Percentiles rank a stretch among this genome's conserved stretches.
These are phyloP conservation scores for Bucco capensis DNA, from an alignment of 2,113 vertebrate species.

Conservation along the genomic window DNA sequence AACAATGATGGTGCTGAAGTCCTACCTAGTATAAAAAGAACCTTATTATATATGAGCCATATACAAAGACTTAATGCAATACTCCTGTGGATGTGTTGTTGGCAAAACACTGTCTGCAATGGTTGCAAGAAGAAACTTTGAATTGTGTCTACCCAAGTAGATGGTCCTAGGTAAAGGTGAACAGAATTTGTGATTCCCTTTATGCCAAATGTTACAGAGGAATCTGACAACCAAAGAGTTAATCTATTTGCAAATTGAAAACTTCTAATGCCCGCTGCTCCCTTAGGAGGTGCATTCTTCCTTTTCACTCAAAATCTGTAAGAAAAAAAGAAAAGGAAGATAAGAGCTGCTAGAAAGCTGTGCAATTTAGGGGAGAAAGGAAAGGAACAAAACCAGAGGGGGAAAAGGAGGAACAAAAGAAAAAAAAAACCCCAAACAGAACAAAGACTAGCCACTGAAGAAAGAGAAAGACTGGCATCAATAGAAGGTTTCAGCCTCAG, in stretches of 20 bases:
- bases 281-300: neutral
- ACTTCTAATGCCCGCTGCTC: neutral
- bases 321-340: neutral
- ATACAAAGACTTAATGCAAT: neutral
- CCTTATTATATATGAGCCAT: neutral
- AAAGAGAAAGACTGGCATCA: conserved; percentile 6
- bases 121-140: neutral
- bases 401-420: conserved; percentile 5
- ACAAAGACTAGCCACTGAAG: neutral
- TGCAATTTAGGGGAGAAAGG: conserved; percentile 23
- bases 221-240: neutral
- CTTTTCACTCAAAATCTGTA: conserved; percentile 1
- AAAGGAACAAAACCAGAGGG: conserved; percentile 5
- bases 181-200: neutral
- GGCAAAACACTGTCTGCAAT: neutral
- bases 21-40: neutral
- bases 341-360: conserved; percentile 15
- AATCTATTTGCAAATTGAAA: neutral
- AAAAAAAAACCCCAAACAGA: neutral
- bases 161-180: neutral
- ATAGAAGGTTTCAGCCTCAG: conserved; percentile 8
- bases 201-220: neutral
- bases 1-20: neutral
- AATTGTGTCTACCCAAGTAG: neutral
- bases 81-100: neutral